These are phyloP conservation scores for Melanargia galathea DNA, from an alignment of 2,888 invertebrate species.

Conservation along the genomic window DNA sequence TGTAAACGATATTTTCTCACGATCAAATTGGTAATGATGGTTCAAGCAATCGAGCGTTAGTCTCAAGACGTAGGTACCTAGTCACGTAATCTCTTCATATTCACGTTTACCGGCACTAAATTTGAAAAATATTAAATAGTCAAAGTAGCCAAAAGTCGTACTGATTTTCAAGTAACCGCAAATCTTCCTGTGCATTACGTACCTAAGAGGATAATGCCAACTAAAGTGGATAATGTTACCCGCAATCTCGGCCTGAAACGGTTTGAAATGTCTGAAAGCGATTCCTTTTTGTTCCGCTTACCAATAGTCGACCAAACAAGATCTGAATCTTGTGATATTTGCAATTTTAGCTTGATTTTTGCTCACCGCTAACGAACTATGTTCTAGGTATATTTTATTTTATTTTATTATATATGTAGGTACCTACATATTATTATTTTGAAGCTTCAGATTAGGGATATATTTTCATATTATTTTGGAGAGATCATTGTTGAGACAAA, in stretches of 20 bases:
- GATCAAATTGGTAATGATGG: no score
- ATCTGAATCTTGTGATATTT: conserved; percentile 29
- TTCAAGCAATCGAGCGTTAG: no score
- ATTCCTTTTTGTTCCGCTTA: conserved; percentile 42
- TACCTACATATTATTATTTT: not conserved
- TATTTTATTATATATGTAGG: no score
- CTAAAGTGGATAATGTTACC: conserved; percentile 50
- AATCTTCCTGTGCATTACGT: conserved; percentile 17
- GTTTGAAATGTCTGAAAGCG: conserved; percentile 39
- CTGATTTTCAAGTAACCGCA: conserved; percentile 10
- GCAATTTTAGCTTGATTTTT: not conserved
- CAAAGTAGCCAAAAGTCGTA: not conserved
- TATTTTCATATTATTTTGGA: no score
- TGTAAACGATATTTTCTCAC: no score
- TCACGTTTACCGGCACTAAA: not conserved
- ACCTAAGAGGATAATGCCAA: conserved; percentile 49
- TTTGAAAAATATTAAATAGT: not conserved
- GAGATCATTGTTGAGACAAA: no score
- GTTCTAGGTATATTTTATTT: no score
- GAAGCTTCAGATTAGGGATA: conserved; percentile 15
- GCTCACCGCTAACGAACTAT: not conserved
- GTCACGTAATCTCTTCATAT: not conserved
- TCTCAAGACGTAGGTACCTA: not conserved
- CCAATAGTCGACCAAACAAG: conserved; percentile 41
- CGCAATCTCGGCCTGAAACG: conserved; percentile 37